Percentiles rank a stretch among this genome's conserved stretches.
These are phyloP conservation scores for Berghia stephanieae DNA, from an alignment of 1,140 invertebrate species.

Conservation along the genomic window DNA sequence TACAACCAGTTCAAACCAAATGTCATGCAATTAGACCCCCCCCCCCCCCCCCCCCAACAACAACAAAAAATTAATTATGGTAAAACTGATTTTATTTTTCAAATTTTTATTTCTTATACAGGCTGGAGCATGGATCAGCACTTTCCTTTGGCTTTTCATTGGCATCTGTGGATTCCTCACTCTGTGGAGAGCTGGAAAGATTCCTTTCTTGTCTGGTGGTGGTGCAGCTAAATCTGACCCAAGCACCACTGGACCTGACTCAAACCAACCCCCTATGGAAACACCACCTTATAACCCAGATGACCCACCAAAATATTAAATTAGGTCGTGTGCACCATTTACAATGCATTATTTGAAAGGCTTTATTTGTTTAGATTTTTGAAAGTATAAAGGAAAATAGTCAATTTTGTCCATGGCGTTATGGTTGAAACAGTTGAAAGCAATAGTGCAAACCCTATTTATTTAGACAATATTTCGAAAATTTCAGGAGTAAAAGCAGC, in stretches of 20 bases:
- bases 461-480: no score
- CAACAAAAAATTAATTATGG: no score
- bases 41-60: no score
- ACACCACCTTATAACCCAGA: conserved; percentile 12
- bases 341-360: no score
- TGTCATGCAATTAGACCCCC: no score
- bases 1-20: no score
- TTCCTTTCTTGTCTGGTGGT: neutral
- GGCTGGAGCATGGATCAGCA: conserved; percentile 11
- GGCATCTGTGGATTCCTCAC: neutral
- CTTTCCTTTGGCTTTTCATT: neutral
- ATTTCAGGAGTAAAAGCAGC: no score
- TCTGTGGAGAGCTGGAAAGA: neutral
- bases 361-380: no score
- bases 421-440: no score
- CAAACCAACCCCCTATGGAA: neutral
- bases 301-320: conserved; percentile 3
- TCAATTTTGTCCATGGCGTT: no score
- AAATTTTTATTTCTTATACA: neutral
- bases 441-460: no score
- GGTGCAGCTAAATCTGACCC: neutral
- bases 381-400: no score
- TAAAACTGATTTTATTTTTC: neutral
- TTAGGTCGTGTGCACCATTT: neutral
- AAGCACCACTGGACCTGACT: neutral